These are phyloP conservation scores for Alethe castanea DNA, from an alignment of 2,113 vertebrate species.

Conservation along the genomic window DNA sequence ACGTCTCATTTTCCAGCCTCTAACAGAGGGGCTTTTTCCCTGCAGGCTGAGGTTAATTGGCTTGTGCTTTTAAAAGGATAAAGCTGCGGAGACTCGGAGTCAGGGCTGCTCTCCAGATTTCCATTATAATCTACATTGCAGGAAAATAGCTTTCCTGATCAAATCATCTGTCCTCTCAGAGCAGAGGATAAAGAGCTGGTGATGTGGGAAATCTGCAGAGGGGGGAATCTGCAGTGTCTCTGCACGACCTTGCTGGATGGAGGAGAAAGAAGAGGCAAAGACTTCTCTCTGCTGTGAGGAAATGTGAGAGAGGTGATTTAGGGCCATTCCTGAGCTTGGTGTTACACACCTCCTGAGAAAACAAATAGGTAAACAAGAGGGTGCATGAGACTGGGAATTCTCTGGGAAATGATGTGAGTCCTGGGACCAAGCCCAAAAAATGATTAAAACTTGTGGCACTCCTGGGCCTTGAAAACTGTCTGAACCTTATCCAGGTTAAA, in stretches of 20 bases:
- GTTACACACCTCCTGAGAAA: background rate
- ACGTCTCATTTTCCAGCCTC: slow-evolving; percentile 6
- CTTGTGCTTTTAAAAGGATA: slow-evolving; percentile 70
- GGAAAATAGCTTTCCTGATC: slow-evolving; percentile 68
- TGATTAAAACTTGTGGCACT: background rate
- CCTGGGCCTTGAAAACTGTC: background rate
- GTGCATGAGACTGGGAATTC: background rate
- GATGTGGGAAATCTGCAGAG: slow-evolving; percentile 24
- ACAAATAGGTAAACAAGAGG: background rate
- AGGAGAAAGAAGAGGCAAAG: background rate
- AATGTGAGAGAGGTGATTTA: background rate
- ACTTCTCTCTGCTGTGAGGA: background rate
- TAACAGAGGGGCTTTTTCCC: slow-evolving; percentile 31
- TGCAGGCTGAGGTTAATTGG: slow-evolving; percentile 65
- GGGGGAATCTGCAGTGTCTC: background rate
- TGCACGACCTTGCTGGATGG: background rate
- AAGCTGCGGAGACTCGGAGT: background rate
- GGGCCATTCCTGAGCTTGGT: background rate
- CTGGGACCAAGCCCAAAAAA: no score
- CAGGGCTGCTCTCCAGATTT: slow-evolving; percentile 63
- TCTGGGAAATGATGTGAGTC: background rate
- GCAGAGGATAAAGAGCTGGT: slow-evolving; percentile 41
- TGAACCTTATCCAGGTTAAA: background rate
- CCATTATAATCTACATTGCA: slow-evolving; percentile 60
- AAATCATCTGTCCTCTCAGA: slow-evolving; percentile 46